Conservation (phyloP, 2,113 vertebrate genomes). For the Lichenostomus cassidix region DNA sequence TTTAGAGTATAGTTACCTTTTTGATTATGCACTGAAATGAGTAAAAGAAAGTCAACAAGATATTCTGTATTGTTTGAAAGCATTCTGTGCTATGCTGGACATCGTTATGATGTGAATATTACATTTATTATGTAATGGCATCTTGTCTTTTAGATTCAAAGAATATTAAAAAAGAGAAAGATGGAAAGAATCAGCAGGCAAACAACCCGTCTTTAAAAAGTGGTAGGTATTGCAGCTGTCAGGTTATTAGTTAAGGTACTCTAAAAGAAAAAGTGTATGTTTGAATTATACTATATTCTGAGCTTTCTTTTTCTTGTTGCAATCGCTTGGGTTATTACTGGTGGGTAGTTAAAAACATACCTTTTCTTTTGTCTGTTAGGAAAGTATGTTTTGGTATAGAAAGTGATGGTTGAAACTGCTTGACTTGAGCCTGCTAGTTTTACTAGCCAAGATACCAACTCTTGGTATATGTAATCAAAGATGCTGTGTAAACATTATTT, state of each 20-base stretch:
- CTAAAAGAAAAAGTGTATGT: not conserved
- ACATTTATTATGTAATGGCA: slow-evolving; percentile 43
- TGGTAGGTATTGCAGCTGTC: slow-evolving; percentile 75
- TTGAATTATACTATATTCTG: not conserved
- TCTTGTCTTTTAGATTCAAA: slow-evolving; percentile 82
- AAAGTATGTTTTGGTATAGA: not conserved
- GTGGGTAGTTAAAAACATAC: not conserved
- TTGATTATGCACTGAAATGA: not conserved
- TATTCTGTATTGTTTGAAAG: slow-evolving; percentile 5
- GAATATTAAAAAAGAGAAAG: slow-evolving; percentile 84
- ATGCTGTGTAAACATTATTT: not conserved
- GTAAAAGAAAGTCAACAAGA: not conserved
- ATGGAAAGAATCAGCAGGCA: slow-evolving; percentile 75
- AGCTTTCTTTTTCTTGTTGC: not conserved
- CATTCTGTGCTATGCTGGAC: slow-evolving; percentile 9
- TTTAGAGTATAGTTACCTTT: not conserved
- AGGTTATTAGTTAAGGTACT: slow-evolving; percentile 22
- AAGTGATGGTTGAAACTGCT: not conserved
- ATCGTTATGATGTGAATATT: not conserved
- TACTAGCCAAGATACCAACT: not conserved
- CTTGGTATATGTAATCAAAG: not conserved
- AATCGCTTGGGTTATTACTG: not conserved
- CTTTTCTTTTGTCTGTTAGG: not conserved
- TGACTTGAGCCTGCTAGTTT: not conserved
- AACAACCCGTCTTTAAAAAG: slow-evolving; percentile 69